Evolutionary conservation across 2,113 vertebrate genomes (phyloP), one percentile per base, ranked within the genome.

Genomic region (Coregonus clupeaformis): DNA sequence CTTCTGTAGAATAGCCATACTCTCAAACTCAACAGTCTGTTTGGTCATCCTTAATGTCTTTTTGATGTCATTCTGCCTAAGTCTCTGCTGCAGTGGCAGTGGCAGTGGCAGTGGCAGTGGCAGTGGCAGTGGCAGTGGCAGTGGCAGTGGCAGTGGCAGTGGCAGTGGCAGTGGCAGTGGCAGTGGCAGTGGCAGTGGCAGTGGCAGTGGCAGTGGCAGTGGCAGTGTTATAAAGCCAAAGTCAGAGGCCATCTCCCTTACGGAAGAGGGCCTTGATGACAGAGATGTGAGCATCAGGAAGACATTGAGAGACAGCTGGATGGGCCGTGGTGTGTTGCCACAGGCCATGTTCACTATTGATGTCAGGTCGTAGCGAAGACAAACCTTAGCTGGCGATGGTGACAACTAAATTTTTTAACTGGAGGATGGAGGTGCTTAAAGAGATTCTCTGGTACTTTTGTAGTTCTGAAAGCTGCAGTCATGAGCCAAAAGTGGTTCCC

Each of bases 31-130:
- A 42, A 42, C 36, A 42, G 36, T 42, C 36, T 16, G 49, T 18
- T 14, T 18, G 49, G 49, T 11, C 11, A 42, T 42, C 36, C 9
- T 42, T 42, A 11, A 49, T 49, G 47, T 13, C 4, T 49, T 12
- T 12, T 47, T 62, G 20, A 75, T 80, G 73, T 76, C 75, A 83
- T 74, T 72, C 49, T 25, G 42, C 36, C 59, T 24, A 14, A 14
- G 25, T 42, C 30, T 45, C 30, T 64, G 5, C 63, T 65, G 12
- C 63, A 27, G 9, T 30, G 4, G 13, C 12, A 36, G 1, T 29
- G 24, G 13, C 12, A 36, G 1, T 29, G 24, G 13, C 12, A 36
- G 1, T 29, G 24, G 13, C 12, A 36, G 1, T 29, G 24, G 13
- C 12, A 36, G 1, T 29, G 24, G 13, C 12, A 36, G 1, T 29